Evolutionary conservation across 2,888 invertebrate genomes (phyloP).

Genomic region (Augochlorella aurata): DNA sequence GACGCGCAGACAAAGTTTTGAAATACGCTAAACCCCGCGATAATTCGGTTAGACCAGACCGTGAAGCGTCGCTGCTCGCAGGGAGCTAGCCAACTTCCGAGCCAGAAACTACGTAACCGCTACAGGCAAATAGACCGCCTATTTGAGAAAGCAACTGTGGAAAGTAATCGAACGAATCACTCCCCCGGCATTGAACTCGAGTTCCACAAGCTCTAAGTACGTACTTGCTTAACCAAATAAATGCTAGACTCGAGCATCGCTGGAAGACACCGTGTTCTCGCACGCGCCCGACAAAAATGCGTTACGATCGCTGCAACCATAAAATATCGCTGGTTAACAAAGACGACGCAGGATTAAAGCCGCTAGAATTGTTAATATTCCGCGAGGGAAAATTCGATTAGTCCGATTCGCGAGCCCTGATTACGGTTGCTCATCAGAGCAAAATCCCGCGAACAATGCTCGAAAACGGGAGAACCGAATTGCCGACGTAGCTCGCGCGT

Average conservation of each 20-base stretch:
- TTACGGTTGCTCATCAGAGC: neutral
- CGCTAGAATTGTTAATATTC: neutral
- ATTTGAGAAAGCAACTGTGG: slow-evolving; percentile 5
- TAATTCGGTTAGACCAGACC: slow-evolving; percentile 33
- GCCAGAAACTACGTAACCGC: slow-evolving; percentile 8
- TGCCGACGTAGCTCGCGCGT: neutral
- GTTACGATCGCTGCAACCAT: neutral
- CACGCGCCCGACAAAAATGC: no score
- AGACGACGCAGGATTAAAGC: neutral
- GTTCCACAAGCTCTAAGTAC: neutral
- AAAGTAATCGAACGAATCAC: slow-evolving; percentile 43
- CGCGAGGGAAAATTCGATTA: neutral
- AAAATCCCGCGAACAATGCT: slow-evolving; percentile 4
- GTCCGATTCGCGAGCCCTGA: neutral
- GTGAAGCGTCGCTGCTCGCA: neutral
- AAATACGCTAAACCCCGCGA: slow-evolving; percentile 12
- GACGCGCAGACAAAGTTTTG: neutral
- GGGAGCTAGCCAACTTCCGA: slow-evolving; percentile 30
- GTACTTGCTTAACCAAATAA: slow-evolving; percentile 3
- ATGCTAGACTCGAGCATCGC: neutral
- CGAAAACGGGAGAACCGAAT: slow-evolving; percentile 3
- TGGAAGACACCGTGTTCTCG: neutral
- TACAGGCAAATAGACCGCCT: slow-evolving; percentile 6
- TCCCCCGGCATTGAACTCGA: slow-evolving; percentile 21
- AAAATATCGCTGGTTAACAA: neutral